Evolutionary conservation across 2,888 invertebrate genomes (phyloP).

Genomic region (Athetis lepigone): DNA sequence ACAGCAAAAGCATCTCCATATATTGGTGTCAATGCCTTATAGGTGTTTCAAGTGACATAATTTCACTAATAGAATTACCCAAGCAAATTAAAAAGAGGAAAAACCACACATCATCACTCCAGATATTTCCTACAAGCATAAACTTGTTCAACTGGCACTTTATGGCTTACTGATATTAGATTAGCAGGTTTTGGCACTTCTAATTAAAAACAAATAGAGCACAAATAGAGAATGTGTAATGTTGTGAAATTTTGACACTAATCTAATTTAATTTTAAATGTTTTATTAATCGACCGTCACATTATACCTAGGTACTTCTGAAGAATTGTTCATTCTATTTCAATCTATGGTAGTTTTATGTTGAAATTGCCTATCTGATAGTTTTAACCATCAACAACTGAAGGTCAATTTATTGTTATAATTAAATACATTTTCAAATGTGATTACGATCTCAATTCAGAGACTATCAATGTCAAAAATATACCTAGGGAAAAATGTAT

Average conservation of each 20-base stretch:
- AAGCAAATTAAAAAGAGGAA: constrained; percentile 1
- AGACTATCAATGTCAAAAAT: too few relatives aligned
- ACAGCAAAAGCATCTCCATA: too few relatives aligned
- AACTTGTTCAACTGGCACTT: background rate
- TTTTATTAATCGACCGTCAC: background rate
- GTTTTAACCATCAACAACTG: too few relatives aligned
- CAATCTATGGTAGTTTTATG: background rate
- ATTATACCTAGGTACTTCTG: background rate
- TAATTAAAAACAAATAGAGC: background rate
- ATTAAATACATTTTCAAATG: too few relatives aligned
- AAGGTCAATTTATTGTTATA: too few relatives aligned
- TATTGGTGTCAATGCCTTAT: too few relatives aligned
- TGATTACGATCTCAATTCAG: too few relatives aligned
- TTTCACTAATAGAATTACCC: constrained; percentile 1
- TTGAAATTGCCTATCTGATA: too few relatives aligned
- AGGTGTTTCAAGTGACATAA: constrained; percentile 5
- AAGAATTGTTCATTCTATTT: background rate
- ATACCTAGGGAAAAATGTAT: too few relatives aligned
- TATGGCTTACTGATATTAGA: background rate
- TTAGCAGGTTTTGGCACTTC: constrained; percentile 8
- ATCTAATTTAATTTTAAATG: background rate
- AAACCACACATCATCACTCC: constrained; percentile 2
- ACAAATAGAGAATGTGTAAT: constrained; percentile 5
- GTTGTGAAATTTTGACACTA: background rate
- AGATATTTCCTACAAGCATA: background rate